A percentile compares a stretch with the other conserved stretches of the same genome.
These are phyloP conservation scores for Drosophila tani DNA, from an alignment of 1,140 invertebrate species.

Conservation along the genomic window DNA sequence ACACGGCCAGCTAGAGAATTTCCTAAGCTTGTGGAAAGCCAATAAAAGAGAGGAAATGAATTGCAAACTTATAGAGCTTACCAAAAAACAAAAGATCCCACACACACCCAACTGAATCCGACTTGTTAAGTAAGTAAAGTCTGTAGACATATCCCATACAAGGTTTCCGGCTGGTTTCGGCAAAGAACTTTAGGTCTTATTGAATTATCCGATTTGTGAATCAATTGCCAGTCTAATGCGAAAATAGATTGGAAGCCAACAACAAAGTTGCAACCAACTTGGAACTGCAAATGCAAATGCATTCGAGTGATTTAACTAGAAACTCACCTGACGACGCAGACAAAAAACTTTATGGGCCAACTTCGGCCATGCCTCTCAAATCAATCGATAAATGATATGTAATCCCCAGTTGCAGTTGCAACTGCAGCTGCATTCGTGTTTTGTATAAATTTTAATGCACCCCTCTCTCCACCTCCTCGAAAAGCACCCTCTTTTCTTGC, in stretches of 20 bases:
- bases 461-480: not conserved
- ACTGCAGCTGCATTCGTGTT: constrained; percentile 50
- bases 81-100: not conserved
- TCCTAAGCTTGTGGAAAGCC: constrained; percentile 12
- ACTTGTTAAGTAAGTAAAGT: constrained; percentile 12
- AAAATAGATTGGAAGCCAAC: constrained; percentile 52
- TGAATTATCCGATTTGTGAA: constrained; percentile 76
- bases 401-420: constrained; percentile 58
- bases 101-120: not conserved
- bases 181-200: constrained; percentile 56
- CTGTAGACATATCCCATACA: constrained; percentile 8
- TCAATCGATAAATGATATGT: constrained; percentile 83
- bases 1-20: constrained; percentile 35
- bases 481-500: not conserved
- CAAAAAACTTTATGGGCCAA: constrained; percentile 52
- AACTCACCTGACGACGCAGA: constrained; percentile 55
- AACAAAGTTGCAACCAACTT: constrained; percentile 25
- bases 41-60: constrained; percentile 39
- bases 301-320: constrained; percentile 60
- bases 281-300: constrained; percentile 66
- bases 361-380: constrained; percentile 50
- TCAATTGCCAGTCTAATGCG: constrained; percentile 71
- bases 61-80: constrained; percentile 31
- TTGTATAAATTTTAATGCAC: constrained; percentile 67
- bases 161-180: not conserved